phyloP scores from a whole-genome alignment of 2,888 invertebrate genomes.

The Vanessa cardui region DNA sequence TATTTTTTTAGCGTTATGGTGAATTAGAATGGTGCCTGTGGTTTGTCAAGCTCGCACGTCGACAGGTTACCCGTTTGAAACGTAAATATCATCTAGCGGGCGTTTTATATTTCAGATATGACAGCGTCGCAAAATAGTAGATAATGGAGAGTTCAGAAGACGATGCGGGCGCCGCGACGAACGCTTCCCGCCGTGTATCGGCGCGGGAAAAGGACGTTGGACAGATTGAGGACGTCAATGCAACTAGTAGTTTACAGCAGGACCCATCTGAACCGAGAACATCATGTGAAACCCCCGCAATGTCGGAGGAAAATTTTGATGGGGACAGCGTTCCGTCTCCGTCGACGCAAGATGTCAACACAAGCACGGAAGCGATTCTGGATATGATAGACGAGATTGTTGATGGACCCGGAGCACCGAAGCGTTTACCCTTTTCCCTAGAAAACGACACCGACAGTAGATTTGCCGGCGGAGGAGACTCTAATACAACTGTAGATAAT shows the following conservation, averaged over 20 bases:
- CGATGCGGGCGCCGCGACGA: conserved; percentile 81
- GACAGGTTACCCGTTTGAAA: conserved; percentile 80
- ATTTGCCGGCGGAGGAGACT: conserved; percentile 36
- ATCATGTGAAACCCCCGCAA: conserved; percentile 66
- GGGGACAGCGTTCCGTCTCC: conserved; percentile 77
- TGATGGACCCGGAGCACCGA: conserved; percentile 74
- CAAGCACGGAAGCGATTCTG: conserved; percentile 79
- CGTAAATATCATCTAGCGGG: conserved; percentile 79
- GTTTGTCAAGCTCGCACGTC: conserved; percentile 81
- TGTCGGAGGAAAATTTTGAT: conserved; percentile 77
- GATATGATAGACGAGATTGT: conserved; percentile 81
- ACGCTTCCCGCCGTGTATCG: conserved; percentile 80
- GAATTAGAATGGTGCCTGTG: conserved; percentile 83
- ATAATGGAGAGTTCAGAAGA: conserved; percentile 83
- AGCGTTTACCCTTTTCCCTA: conserved; percentile 56
- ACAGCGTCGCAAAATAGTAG: conserved; percentile 79
- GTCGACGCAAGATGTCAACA: conserved; percentile 74
- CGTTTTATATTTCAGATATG: conserved; percentile 82
- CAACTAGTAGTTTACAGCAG: conserved; percentile 67
- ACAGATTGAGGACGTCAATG: conserved; percentile 70
- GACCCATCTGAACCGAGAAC: conserved; percentile 62
- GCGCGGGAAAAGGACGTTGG: conserved; percentile 80
- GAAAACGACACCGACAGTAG: conserved; percentile 41
- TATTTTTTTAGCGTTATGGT: conserved; percentile 80
- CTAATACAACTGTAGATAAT: conserved; percentile 22